phyloP scores from a whole-genome alignment of 2,113 vertebrate genomes.

The Rhagologus leucostigma region DNA sequence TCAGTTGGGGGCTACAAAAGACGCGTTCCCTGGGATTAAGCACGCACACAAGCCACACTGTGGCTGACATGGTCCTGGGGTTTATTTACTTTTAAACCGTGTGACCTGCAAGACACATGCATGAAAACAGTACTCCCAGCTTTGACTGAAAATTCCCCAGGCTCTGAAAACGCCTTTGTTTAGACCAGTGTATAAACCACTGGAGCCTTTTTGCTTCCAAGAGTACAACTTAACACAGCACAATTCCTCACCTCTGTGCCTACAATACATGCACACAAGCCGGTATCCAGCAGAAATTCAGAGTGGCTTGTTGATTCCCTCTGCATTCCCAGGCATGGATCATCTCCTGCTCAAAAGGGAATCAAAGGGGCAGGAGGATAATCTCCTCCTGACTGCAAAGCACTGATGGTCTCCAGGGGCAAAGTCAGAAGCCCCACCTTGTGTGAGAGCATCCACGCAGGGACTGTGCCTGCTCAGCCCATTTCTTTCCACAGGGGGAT shows the following conservation, averaged over 20 bases:
- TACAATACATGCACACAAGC: fast-evolving
- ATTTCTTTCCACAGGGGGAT: not conserved
- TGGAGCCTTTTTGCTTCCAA: not conserved
- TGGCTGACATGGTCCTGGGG: not conserved
- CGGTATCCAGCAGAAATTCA: not conserved
- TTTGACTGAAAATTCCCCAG: not conserved
- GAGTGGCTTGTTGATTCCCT: not conserved
- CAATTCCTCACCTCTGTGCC: not conserved
- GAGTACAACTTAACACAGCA: not conserved
- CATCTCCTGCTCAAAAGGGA: not conserved
- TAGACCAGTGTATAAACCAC: not conserved
- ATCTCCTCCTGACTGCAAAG: not conserved
- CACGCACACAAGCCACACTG: not conserved
- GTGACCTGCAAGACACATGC: not conserved
- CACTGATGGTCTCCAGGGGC: not conserved
- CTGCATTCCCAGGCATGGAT: not conserved
- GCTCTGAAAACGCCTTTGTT: not conserved
- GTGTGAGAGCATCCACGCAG: not conserved
- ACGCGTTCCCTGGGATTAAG: not conserved
- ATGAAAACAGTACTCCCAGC: not conserved
- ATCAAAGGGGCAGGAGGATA: not conserved
- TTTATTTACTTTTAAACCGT: not conserved
- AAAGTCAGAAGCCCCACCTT: not conserved
- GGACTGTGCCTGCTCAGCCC: not conserved
- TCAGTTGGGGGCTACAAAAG: not conserved